phyloP scores from a whole-genome alignment of 2,888 invertebrate genomes.

The Drosophila setosimentum region DNA sequence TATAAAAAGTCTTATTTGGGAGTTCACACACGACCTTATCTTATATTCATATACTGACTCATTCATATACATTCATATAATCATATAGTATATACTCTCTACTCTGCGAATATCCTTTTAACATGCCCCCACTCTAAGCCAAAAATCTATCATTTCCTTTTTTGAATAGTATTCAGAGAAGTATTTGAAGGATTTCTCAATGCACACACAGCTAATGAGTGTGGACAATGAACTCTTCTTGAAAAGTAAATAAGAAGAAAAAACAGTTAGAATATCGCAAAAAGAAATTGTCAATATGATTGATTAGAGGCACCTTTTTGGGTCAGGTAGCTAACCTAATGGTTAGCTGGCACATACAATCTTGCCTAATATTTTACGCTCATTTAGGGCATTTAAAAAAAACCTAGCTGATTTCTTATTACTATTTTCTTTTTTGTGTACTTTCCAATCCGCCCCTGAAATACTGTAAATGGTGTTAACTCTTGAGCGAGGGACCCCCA shows the following conservation, averaged over 20 bases:
- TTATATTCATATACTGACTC: background rate
- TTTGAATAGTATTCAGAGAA: slow-evolving; percentile 1
- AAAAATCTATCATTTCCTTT: background rate
- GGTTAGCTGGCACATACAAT: slow-evolving; percentile 40
- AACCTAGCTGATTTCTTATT: slow-evolving; percentile 57
- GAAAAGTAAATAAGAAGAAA: background rate
- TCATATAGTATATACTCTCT: background rate
- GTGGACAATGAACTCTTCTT: slow-evolving; percentile 21
- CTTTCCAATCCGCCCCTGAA: slow-evolving; percentile 20
- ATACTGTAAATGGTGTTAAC: slow-evolving; percentile 60
- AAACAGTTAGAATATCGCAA: slow-evolving; percentile 27
- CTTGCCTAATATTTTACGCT: slow-evolving; percentile 80
- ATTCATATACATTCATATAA: background rate
- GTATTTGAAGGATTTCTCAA: slow-evolving; percentile 24
- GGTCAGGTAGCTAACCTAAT: slow-evolving; percentile 50
- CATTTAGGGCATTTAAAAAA: slow-evolving; percentile 71
- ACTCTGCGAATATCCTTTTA: background rate
- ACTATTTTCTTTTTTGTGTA: background rate
- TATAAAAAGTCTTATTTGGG: no score
- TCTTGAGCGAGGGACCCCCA: slow-evolving; percentile 52
- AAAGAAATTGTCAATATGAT: slow-evolving; percentile 59
- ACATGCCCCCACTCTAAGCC: background rate
- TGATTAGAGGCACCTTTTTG: slow-evolving; percentile 54
- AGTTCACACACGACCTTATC: no score
- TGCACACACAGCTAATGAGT: slow-evolving; percentile 28